Evolutionary conservation across 2,888 invertebrate species (phyloP), one percentile per base, ranked within the genome.

Genomic region (Pycnomerus fuliginosus): DNA sequence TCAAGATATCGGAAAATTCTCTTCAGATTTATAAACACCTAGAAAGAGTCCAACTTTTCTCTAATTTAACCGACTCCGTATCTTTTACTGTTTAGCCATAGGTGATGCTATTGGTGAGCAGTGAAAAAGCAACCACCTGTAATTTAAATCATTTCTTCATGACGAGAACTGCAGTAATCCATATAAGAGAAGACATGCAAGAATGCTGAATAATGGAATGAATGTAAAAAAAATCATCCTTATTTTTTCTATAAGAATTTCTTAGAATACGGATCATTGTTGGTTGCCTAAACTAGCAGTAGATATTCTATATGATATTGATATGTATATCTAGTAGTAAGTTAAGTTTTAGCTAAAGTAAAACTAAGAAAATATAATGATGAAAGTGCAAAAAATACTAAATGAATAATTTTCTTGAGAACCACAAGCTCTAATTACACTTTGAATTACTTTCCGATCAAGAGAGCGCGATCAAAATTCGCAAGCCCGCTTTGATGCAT

Each of bases 361-460:
- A 12, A 30, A 17, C 11, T 22, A 23, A 14, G n/a, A 23, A 23
- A 34, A 23, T 13, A 16, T 11, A 34, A 34, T 20, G 3, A 23
- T 11, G 4, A 33, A 13, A 16, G 24, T 30, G 8, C 12, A 3
- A 7, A 10, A 3, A 5, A 30, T 30, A 17, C 15, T 16, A n/a
- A 17, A 14, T 3, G 7, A 17, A 3, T 34, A 7, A 14, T 15
- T 10, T 14, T 23, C n/a, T 34, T 24, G 24, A 34, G 22, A 23
- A 32, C 4, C 16, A n/a, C 20, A 3, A 7, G 7, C 14, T 28
- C 13, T 12, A 20, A 10, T 4, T 15, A 11, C 17, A 32, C 13
- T 16, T 13, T 4, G 16, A 33, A 33, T 33, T 10, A 34, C 25
- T 34, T 34, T 34, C 34, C 34, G 16, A 34, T 34, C 34, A 34